Evolutionary conservation across 2,797 vertebrate genomes (phyloP).

Genomic region (Myotis myotis): DNA sequence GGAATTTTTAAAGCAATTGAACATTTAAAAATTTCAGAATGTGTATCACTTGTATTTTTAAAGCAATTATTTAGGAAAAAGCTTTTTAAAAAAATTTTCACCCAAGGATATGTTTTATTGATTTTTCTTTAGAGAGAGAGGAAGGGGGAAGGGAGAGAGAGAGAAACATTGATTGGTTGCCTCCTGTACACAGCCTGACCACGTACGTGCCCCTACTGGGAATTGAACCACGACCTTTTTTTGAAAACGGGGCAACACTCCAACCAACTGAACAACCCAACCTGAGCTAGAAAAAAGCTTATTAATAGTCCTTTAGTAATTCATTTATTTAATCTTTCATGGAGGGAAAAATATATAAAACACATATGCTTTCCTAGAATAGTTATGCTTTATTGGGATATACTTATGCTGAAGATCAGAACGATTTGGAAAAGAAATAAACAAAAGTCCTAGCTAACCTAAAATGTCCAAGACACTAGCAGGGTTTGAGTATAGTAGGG

Average conservation of each 20-base stretch:
- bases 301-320: not conserved
- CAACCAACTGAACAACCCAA: not conserved
- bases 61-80: not conserved
- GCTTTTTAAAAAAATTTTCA: not conserved
- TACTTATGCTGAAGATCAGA: not conserved
- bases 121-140: not conserved
- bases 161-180: not conserved
- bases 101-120: not conserved
- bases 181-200: not conserved
- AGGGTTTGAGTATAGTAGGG: not conserved
- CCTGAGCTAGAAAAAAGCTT: not conserved
- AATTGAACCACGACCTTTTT: not conserved
- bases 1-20: slow-evolving; percentile 17
- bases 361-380: not conserved
- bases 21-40: not conserved
- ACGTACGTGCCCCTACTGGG: not conserved
- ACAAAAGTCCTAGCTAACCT: not conserved
- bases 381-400: not conserved
- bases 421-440: slow-evolving; percentile 27
- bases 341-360: not conserved
- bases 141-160: not conserved
- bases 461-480: not conserved
- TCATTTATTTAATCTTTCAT: slow-evolving; percentile 47
- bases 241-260: not conserved
- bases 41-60: not conserved